A percentile compares a stretch with the other conserved stretches of the same genome.
These are phyloP conservation scores for Takifugu rubripes DNA, from an alignment of 2,797 vertebrate species.

Conservation along the genomic window DNA sequence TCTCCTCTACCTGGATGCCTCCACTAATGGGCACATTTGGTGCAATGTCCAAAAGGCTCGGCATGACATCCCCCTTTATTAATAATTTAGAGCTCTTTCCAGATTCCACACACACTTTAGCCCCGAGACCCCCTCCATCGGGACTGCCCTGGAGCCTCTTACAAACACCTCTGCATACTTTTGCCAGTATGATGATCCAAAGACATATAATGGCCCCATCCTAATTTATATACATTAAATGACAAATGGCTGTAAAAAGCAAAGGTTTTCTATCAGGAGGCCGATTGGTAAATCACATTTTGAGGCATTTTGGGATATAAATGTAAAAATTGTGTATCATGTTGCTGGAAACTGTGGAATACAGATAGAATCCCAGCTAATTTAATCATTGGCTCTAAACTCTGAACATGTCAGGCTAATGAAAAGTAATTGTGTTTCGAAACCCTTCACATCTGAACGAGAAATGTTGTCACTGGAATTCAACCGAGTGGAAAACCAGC, in stretches of 20 bases:
- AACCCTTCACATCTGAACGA: too few relatives aligned
- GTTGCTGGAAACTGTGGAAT: background rate
- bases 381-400: too few relatives aligned
- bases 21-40: slow-evolving; percentile 76
- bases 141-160: slow-evolving; percentile 3
- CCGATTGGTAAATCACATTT: too few relatives aligned
- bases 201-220: slow-evolving; percentile 20
- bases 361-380: too few relatives aligned
- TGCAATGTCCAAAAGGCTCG: slow-evolving; percentile 58
- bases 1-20: slow-evolving; percentile 70
- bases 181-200: background rate
- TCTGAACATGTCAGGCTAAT: too few relatives aligned
- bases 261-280: slow-evolving; percentile 21
- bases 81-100: slow-evolving; percentile 58
- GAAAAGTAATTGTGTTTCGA: too few relatives aligned
- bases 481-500: too few relatives aligned
- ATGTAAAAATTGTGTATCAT: slow-evolving; percentile 40
- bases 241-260: slow-evolving; percentile 51
- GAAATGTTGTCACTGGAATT: too few relatives aligned
- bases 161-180: slow-evolving; percentile 26
- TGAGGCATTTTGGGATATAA: too few relatives aligned
- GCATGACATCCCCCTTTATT: slow-evolving; percentile 54
- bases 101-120: slow-evolving; percentile 48
- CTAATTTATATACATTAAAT: slow-evolving; percentile 30
- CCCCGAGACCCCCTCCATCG: slow-evolving; percentile 48